These are phyloP conservation scores for Drosophila nikananu DNA, from an alignment of 1,140 invertebrate species.

Conservation along the genomic window DNA sequence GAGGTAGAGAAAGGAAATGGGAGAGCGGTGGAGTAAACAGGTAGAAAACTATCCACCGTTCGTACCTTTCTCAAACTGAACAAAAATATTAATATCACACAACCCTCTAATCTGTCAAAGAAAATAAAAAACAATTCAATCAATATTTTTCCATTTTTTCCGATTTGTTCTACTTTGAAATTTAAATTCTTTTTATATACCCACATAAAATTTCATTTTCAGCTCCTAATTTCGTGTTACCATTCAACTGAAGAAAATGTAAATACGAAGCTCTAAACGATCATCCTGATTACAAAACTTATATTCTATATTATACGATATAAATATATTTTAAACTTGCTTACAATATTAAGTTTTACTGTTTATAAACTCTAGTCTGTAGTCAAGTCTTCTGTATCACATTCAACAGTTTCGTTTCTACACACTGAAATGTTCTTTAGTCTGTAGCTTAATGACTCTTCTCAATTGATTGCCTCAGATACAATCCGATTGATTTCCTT, in stretches of 20 bases:
- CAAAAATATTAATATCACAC: conserved; percentile 21
- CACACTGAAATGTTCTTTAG: neutral
- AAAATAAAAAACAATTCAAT: neutral
- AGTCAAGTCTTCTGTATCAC: neutral
- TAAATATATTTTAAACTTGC: neutral
- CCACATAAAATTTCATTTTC: neutral
- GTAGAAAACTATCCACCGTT: conserved; percentile 47
- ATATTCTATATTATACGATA: neutral
- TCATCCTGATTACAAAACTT: neutral
- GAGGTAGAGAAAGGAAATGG: neutral
- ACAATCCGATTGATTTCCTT: conserved; percentile 29
- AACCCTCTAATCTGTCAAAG: conserved; percentile 7
- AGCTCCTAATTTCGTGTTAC: neutral
- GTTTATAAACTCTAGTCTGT: too few relatives aligned
- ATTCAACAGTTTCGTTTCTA: neutral
- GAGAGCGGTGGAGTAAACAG: conserved; percentile 32
- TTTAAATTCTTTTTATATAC: neutral
- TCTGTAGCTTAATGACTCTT: conserved; percentile 1
- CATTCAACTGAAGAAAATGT: neutral
- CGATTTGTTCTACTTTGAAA: neutral
- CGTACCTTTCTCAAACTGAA: conserved; percentile 1
- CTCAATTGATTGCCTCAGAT: conserved; percentile 19
- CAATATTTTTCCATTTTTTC: neutral
- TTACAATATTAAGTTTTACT: neutral
- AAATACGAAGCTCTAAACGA: neutral